Evolutionary conservation across 2,113 vertebrate species (phyloP).

Genomic region (Gambusia holbrooki): DNA sequence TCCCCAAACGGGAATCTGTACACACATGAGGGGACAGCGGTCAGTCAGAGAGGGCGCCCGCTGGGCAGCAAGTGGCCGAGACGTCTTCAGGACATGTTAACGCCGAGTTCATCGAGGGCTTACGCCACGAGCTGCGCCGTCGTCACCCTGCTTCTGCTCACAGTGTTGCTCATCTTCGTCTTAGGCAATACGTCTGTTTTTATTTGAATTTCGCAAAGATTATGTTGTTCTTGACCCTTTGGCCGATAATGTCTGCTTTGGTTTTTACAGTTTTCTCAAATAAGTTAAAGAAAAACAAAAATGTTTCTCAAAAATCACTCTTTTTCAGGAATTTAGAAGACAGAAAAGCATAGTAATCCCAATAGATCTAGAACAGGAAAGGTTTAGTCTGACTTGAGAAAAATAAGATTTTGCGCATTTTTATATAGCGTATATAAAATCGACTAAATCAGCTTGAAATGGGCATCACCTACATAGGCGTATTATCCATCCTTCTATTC

Average conservation of each 20-base stretch:
- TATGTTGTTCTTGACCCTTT: background rate
- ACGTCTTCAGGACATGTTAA: conserved; percentile 63
- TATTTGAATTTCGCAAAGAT: background rate
- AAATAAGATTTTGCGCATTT: too few relatives aligned
- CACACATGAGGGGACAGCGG: conserved; percentile 20
- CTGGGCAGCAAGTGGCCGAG: conserved; percentile 53
- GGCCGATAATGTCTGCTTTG: background rate
- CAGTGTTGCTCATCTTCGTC: conserved; percentile 72
- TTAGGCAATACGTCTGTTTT: conserved; percentile 50
- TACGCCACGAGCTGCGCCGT: conserved; percentile 79
- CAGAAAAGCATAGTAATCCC: too few relatives aligned
- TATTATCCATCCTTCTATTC: too few relatives aligned
- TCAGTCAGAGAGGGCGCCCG: conserved; percentile 44
- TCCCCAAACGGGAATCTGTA: conserved; percentile 67
- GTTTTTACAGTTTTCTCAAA: too few relatives aligned
- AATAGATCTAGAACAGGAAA: background rate
- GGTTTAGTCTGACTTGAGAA: background rate
- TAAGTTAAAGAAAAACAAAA: too few relatives aligned
- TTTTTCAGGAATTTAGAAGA: background rate
- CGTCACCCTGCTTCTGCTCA: conserved; percentile 78
- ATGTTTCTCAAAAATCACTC: background rate
- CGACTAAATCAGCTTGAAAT: too few relatives aligned
- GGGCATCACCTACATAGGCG: too few relatives aligned
- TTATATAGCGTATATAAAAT: too few relatives aligned
- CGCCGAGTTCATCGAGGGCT: conserved; percentile 58